Percentiles rank a stretch among this genome's conserved stretches.
These are phyloP conservation scores for Naja naja DNA, from an alignment of 2,113 vertebrate species.

Conservation along the genomic window DNA sequence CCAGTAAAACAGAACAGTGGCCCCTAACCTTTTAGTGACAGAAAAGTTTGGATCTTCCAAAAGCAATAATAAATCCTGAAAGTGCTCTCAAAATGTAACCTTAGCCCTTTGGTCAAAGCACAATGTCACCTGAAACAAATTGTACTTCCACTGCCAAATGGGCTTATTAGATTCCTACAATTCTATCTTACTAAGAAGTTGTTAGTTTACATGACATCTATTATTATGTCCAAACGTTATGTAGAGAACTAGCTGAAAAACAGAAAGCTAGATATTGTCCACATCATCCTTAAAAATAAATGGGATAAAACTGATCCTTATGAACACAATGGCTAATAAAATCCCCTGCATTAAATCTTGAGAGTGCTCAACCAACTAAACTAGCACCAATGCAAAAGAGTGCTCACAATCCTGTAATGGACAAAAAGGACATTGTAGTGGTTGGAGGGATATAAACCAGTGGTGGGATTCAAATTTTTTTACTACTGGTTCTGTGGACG, in stretches of 20 bases:
- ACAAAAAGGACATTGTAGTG: neutral
- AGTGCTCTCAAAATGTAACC: neutral
- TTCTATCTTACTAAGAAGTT: neutral
- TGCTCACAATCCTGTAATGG: neutral
- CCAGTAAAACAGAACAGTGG: neutral
- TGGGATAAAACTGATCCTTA: neutral
- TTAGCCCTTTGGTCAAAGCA: neutral
- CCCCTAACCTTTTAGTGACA: neutral
- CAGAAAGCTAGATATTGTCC: neutral
- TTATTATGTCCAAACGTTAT: neutral
- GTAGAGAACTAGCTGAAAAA: neutral
- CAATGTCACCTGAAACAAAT: neutral
- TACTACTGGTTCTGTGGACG: too few species aligned
- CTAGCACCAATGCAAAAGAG: neutral
- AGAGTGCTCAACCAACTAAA: neutral
- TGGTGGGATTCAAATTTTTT: too few species aligned
- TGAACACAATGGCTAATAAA: neutral
- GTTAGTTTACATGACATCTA: neutral
- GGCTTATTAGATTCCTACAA: neutral
- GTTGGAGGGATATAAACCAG: neutral
- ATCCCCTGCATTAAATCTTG: neutral
- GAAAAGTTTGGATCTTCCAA: neutral
- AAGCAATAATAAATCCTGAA: neutral
- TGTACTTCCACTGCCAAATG: neutral
- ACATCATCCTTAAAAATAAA: neutral